Conservation (phyloP, 2,888 invertebrate genomes). For the Orthosia incerta region DNA sequence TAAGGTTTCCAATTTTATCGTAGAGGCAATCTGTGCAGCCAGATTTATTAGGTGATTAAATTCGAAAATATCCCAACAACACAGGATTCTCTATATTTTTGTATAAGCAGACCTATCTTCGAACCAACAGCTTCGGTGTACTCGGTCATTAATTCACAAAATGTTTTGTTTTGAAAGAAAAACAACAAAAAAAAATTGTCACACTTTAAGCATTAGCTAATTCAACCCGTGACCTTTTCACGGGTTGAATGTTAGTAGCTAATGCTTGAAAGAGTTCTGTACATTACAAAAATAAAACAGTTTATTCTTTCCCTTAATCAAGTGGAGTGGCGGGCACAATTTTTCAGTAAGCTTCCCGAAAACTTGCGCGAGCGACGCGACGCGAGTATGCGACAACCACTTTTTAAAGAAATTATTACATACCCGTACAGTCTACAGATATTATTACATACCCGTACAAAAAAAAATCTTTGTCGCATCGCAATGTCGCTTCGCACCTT, state of each 20-base stretch:
- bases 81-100: too few relatives aligned
- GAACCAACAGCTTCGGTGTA: too few relatives aligned
- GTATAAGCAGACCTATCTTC: not conserved
- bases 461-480: not conserved
- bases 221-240: slow-evolving; percentile 21
- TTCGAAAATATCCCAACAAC: too few relatives aligned
- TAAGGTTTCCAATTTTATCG: not conserved
- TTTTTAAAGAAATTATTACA: not conserved
- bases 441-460: not conserved
- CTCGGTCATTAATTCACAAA: not conserved
- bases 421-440: not conserved
- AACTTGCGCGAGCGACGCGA: not conserved
- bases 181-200: slow-evolving; percentile 32
- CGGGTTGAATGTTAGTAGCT: too few relatives aligned
- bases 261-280: too few relatives aligned
- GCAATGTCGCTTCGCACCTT: too few relatives aligned
- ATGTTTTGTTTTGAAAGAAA: slow-evolving; percentile 1
- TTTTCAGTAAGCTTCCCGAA: slow-evolving; percentile 16
- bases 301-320: slow-evolving; percentile 54
- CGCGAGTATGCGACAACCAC: not conserved
- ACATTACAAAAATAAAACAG: slow-evolving; percentile 42
- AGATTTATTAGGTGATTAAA: not conserved
- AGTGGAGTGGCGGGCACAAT: slow-evolving; percentile 59
- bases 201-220: slow-evolving; percentile 6
- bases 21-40: not conserved